Percentiles rank a stretch among this genome's conserved stretches.
Conservation (phyloP, 2,888 invertebrate species). For the Amblyjoppa proteus region DNA sequence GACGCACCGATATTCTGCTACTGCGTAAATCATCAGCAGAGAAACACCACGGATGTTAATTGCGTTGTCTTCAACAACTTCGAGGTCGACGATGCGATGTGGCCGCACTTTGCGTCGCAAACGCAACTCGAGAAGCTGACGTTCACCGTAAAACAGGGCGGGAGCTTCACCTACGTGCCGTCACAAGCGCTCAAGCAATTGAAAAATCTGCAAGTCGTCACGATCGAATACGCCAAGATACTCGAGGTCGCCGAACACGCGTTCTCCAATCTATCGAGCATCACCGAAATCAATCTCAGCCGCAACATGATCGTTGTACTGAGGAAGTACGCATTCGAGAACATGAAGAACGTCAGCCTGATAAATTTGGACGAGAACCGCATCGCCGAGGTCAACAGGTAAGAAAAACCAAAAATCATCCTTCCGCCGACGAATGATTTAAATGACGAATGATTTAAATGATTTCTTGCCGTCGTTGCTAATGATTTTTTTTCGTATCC, state of each 20-base stretch:
- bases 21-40: conserved; percentile 86
- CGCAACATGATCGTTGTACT: conserved; percentile 90
- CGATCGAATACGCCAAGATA: conserved; percentile 91
- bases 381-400: conserved; percentile 90
- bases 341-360: conserved; percentile 89
- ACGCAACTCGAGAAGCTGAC: conserved; percentile 90
- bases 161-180: conserved; percentile 90
- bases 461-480: not conserved
- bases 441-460: not conserved
- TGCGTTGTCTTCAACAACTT: conserved; percentile 92
- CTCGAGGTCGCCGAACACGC: conserved; percentile 90
- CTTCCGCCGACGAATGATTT: not conserved
- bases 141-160: conserved; percentile 90
- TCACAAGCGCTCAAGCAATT: conserved; percentile 89
- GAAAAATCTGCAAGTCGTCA: conserved; percentile 89
- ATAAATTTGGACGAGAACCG: conserved; percentile 92
- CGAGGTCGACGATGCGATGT: conserved; percentile 89
- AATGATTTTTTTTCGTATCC: conserved; percentile 35
- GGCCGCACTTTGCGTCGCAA: conserved; percentile 92
- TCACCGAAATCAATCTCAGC: conserved; percentile 89
- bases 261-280: conserved; percentile 90
- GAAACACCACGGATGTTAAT: conserved; percentile 90
- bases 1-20: conserved; percentile 89
- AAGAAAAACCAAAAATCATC: conserved; percentile 46
- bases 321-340: conserved; percentile 90